A percentile compares a stretch with the other conserved stretches of the same genome.
These are phyloP conservation scores for Grammomys surdaster DNA, from an alignment of 2,113 vertebrate species.

Conservation along the genomic window DNA sequence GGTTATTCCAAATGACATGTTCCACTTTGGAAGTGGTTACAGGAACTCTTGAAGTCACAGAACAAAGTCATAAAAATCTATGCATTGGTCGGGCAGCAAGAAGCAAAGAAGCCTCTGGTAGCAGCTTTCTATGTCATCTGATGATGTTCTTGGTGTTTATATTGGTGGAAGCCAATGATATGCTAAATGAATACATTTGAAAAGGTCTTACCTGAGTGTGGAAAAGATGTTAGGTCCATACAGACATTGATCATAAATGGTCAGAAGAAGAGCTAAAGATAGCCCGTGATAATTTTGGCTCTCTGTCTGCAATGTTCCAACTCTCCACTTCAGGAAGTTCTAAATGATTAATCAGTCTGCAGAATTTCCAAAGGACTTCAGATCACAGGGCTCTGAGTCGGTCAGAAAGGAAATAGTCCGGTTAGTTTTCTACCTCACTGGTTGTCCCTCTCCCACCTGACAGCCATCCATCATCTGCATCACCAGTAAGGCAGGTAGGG, in stretches of 20 bases:
- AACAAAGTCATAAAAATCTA: neutral
- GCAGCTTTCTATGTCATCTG: rapidly evolving
- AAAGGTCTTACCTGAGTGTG: neutral
- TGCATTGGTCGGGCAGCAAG: neutral
- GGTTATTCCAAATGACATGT: neutral
- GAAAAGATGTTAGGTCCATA: neutral
- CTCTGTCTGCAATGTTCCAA: neutral
- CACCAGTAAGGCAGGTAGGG: neutral
- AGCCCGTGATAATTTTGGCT: neutral
- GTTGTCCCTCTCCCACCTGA: neutral
- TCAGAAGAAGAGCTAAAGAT: neutral
- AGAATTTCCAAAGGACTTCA: neutral
- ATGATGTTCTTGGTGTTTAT: neutral
- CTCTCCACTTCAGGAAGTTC: neutral
- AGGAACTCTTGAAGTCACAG: neutral
- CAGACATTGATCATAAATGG: neutral
- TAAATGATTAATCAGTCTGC: neutral
- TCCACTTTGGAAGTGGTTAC: neutral
- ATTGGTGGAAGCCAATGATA: neutral
- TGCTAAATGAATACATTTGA: neutral
- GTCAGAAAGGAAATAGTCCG: slow-evolving; percentile 26
- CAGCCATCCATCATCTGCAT: neutral
- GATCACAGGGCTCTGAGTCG: neutral
- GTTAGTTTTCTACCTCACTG: neutral
- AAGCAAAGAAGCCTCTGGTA: neutral